Base-by-base conservation (phyloP, 2,888 invertebrate species). In the Merodon equestris region DNA sequence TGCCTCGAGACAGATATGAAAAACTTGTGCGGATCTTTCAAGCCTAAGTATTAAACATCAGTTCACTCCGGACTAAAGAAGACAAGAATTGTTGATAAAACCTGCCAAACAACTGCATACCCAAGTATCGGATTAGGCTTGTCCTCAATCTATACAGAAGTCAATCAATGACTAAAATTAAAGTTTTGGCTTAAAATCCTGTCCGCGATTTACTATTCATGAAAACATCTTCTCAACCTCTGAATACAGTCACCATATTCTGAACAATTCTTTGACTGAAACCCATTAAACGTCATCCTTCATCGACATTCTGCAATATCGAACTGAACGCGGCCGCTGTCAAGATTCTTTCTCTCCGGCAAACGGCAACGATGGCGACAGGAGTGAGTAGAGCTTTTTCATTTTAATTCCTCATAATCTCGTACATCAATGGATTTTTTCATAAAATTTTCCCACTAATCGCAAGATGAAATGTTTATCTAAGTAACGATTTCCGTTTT, bases 291-390 rank as follows among this genome's bases (percentile, higher is more conserved):
- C 70, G 74, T 81, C 81, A 79, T n/a, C 47, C 47, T 63, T 68
- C 14, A 51, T 50, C 27, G 27, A 27, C 27, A 27, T 27, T 27
- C 27, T 50, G 18, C 18, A 56, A 68, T 72, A 45, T 53, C 63
- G 54, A 68, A 40, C 48, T 63, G 79, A 76, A 70, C 79, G 18
- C 54, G 50, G 54, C 82, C 73, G 54, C 82, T 84, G 84, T 84
- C 83, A 84, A 81, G 72, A 47, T 82, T 85, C 86, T 82, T 85
- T 85, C 85, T 89, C 88, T 89, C 89, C 90, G 90, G 90, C 90
- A 90, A 87, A 86, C 83, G 85, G 87, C 89, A 90, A 91, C 91
- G 90, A 93, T 93, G 93, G 93, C 92, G 91, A 91, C 93, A 90
- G 93, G 93, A 91, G 93, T 93, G 91, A 92, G 93, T 92, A 75